Base-by-base conservation (phyloP, 2,113 vertebrate species). In the Loxodonta africana region DNA sequence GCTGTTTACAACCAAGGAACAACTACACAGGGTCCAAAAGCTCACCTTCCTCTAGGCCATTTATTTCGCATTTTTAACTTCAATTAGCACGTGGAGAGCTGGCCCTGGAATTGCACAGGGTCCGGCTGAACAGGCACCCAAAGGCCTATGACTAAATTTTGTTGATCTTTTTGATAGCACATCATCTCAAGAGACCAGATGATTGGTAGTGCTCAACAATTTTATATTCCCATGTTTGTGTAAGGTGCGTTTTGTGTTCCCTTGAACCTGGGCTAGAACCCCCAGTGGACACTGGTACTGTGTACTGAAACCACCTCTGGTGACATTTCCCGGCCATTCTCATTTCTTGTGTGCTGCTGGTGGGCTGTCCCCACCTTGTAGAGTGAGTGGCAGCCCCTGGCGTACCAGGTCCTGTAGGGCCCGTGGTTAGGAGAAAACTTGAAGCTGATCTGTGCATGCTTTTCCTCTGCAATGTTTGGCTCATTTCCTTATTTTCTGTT, bases 1-100 rank as follows among this genome's bases (percentile, higher is more conserved):
- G 95, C 95, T 90, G 96, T 97, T 98, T 95, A 96, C 95, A 95
- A 73, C 74, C 73, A 28, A 87, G 63, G 69, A 88, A 91, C 77
- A 53, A 76, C 73, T 6, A 8, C 67, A 2, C 14, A 37, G 93
- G n/a, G 81, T 94, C 90, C 96, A 51, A 0, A 23, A 1, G 14
- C 33, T 82, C 57, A 48, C 69, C 62, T 90, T 87, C 51, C 73
- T 77, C 84, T 44, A 33, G 67, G 65, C 46, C 73, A 20, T 44
- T n/a, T 23, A 3, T 60, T 78, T 37, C 71, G 51, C 71, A 18
- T 87, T 96, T 46, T 37, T 37, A 96, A 80, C 37, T 37, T 23
- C 57, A 92, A 95, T 51, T 86, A 93, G 95, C 95, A 44, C 53
- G 96, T 25, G 37, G 5, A 81, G 10, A 37, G 57, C 94, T 63